Evolutionary conservation across 2,888 invertebrate species (phyloP).

Genomic region (Phengaris alcon): DNA sequence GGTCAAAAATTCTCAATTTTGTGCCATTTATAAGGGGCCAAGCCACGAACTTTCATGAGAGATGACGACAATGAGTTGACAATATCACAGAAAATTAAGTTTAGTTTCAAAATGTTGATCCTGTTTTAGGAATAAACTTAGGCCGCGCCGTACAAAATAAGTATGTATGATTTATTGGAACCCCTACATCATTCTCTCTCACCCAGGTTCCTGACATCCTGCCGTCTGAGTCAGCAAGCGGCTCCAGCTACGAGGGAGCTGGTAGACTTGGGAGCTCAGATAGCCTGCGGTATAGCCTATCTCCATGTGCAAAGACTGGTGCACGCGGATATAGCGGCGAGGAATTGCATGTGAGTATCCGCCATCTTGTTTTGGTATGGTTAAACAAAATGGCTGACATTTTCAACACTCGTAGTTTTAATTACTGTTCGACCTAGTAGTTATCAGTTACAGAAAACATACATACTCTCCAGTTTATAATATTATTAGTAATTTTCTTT

Average conservation of each 20-base stretch:
- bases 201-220: conserved; percentile 68
- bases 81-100: background rate
- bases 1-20: background rate
- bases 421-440: too few species aligned
- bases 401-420: too few species aligned
- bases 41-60: background rate
- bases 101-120: too few species aligned
- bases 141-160: too few species aligned
- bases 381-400: background rate
- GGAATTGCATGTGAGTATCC: conserved; percentile 92
- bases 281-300: conserved; percentile 91
- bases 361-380: background rate
- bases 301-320: conserved; percentile 92
- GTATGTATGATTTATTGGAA: background rate
- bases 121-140: too few species aligned
- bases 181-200: background rate
- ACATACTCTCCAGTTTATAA: too few species aligned
- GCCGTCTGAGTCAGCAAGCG: conserved; percentile 74
- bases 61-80: background rate
- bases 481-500: background rate
- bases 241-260: conserved; percentile 86
- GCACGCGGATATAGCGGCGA: conserved; percentile 93
- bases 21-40: too few species aligned
- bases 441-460: too few species aligned
- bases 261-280: conserved; percentile 91